Conservation (phyloP, 2,113 vertebrate genomes). For the Carlito syrichta region DNA sequence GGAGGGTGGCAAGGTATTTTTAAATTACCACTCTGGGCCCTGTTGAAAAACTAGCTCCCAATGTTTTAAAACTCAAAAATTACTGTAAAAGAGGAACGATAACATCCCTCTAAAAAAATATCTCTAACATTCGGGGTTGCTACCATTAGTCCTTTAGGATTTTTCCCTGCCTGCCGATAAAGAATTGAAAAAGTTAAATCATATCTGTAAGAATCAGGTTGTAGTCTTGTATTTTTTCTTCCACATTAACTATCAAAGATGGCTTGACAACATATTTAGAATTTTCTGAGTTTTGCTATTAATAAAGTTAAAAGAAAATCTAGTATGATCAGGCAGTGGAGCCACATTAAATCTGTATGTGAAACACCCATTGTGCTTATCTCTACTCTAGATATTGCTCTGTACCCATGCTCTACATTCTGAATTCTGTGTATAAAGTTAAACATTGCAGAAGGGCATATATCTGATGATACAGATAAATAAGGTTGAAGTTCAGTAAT, state of each 20-base stretch:
- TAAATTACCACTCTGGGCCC: not conserved
- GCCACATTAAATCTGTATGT: conserved; percentile 58
- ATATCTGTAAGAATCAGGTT: conserved; percentile 65
- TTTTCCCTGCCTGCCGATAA: not conserved
- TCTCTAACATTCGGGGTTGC: not conserved
- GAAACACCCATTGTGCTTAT: conserved; percentile 66
- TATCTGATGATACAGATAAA: conserved; percentile 69
- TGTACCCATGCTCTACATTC: conserved; percentile 65
- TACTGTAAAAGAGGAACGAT: not conserved
- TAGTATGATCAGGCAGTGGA: conserved; percentile 61
- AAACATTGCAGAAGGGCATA: conserved; percentile 73
- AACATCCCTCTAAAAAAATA: not conserved
- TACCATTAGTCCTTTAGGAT: not conserved
- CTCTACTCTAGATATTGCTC: conserved; percentile 53
- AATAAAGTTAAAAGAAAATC: conserved; percentile 79
- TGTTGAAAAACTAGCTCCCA: not conserved
- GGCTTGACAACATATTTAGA: conserved; percentile 61
- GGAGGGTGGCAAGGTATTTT: not conserved
- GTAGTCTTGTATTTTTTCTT: conserved; percentile 37
- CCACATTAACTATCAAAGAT: conserved; percentile 58
- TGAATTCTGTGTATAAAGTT: conserved; percentile 71
- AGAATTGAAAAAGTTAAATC: conserved; percentile 63
- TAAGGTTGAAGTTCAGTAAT: conserved; percentile 47
- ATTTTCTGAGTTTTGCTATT: conserved; percentile 69
- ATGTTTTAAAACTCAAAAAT: not conserved